Base-by-base conservation (phyloP, 1,140 invertebrate genomes). In the Steinernema feltiae region DNA sequence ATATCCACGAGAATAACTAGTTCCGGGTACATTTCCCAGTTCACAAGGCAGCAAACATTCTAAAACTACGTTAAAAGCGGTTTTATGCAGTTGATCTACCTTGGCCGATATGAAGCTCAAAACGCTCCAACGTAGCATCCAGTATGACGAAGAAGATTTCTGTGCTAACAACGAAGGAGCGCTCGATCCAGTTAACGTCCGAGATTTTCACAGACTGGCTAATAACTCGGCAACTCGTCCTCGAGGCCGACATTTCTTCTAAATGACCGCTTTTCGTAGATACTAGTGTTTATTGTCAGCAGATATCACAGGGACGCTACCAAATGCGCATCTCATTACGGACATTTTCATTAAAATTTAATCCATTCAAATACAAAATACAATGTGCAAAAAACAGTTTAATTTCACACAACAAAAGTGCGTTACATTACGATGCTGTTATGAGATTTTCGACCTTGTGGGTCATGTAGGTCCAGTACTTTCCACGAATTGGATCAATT, bases 401-500 rank as follows among this genome's bases (percentile, higher is more conserved):
- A n/a, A n/a, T n/a, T n/a, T n/a, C n/a, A n/a, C n/a, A n/a, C n/a
- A 46, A 46, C 7, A n/a, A 46, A 63, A 15, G 24, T 15, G 12
- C 53, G 15, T 63, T 27, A 27, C 24, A 7, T 41, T 41, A 7
- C 7, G 35, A 18, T 41, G 7, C 24, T 15, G 53, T 27, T 63
- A 27, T 63, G 12, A 15, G 3, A 21, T 63, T 63, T 27, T 63
- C 53, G 12, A 63, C 53, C 24, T 63, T 63, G 53, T 63, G 24
- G 15, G 24, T 63, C 46, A 76, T 48, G 48, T 77, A 70, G 12
- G 74, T 74, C 76, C 78, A 80, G 48, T 80, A 80, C 27, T 80
- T 80, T 0, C 29, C 29, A 21, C 82, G 76, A 24, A 83, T 74
- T 1, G 81, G 81, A 32, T 83, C 82, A 3, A 83, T 32, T 7